Base-by-base conservation (phyloP, 2,113 vertebrate genomes). In the Anser cygnoides region DNA sequence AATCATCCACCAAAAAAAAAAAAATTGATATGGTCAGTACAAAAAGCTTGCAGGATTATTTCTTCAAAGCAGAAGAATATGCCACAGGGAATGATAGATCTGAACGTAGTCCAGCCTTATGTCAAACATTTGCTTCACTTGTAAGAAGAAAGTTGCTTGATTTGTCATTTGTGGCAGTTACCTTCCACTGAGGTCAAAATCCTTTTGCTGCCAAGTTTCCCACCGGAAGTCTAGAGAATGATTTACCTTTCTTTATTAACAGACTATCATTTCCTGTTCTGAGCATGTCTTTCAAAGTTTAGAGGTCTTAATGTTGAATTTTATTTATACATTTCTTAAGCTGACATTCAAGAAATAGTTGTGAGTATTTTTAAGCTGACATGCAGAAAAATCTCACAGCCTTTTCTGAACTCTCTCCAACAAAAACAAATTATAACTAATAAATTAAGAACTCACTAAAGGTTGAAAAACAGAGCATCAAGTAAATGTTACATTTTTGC, bases 221-320 rank as follows among this genome's bases (percentile, higher is more conserved):
- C 96, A 90, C 97, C 92, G 96, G 98, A 98, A 98, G 96, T 96
- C 96, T 97, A 96, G 97, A 98, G 97, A 98, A 98, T 98, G 93
- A 98, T 98, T 98, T 98, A 97, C 98, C 95, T 98, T 97, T 97
- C 95, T 97, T 97, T 97, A 97, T 97, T 98, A 98, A 96, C 95
- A 97, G 98, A 98, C 96, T 98, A 97, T 97, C 86, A 71, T 97
- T 98, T 98, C 98, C 98, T 98, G 95, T 97, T 97, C 97, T 95
- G 83, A 97, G 86, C 71, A 74, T 95, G 89, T 94, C 73, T 91
- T 61, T 97, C 92, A 83, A 90, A 92, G 91, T 95, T 95, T 96
- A 95, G 72, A 96, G 92, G 81, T 96, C 94, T 97, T 95, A 94
- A 96, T 92, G 72, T 91, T 97, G 89, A 39, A 89, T 95, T 97